Evolutionary conservation across 2,797 vertebrate species (phyloP).

Genomic region (Poeciliopsis presidionis): DNA sequence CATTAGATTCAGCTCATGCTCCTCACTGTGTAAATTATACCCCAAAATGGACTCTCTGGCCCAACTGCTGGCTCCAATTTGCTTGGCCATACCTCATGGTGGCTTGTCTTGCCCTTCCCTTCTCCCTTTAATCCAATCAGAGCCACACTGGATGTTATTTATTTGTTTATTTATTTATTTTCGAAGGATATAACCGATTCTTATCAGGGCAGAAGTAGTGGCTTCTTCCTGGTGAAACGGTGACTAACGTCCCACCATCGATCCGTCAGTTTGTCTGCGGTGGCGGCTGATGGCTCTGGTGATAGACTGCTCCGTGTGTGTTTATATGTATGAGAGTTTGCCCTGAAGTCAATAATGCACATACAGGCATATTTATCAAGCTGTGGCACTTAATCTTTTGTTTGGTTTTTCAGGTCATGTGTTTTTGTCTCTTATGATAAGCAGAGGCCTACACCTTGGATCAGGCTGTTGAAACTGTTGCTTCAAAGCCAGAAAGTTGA

Average conservation of each 20-base stretch:
- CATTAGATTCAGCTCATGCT: conserved; percentile 77
- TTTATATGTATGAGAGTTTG: conserved; percentile 25
- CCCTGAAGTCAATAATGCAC: conserved; percentile 33
- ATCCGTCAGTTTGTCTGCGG: conserved; percentile 72
- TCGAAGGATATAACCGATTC: conserved; percentile 78
- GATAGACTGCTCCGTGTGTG: conserved; percentile 53
- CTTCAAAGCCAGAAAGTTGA: background rate
- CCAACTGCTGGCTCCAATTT: conserved; percentile 80
- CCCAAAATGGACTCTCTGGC: conserved; percentile 78
- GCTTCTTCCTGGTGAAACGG: conserved; percentile 78
- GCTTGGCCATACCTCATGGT: conserved; percentile 73
- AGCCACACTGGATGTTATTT: conserved; percentile 80
- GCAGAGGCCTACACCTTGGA: background rate
- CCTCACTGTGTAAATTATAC: conserved; percentile 81
- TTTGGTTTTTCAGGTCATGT: conserved; percentile 7
- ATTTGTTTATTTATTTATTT: conserved; percentile 86
- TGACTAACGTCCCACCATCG: conserved; percentile 79
- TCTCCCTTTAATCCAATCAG: conserved; percentile 80
- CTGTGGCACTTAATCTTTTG: background rate
- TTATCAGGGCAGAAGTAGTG: conserved; percentile 75
- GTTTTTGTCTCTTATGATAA: conserved; percentile 4
- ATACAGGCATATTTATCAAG: conserved; percentile 14
- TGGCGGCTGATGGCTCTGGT: conserved; percentile 65
- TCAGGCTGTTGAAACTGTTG: background rate
- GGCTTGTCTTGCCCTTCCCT: conserved; percentile 67